phyloP scores from a whole-genome alignment of 2,888 invertebrate species.

The Chalcis sispes region DNA sequence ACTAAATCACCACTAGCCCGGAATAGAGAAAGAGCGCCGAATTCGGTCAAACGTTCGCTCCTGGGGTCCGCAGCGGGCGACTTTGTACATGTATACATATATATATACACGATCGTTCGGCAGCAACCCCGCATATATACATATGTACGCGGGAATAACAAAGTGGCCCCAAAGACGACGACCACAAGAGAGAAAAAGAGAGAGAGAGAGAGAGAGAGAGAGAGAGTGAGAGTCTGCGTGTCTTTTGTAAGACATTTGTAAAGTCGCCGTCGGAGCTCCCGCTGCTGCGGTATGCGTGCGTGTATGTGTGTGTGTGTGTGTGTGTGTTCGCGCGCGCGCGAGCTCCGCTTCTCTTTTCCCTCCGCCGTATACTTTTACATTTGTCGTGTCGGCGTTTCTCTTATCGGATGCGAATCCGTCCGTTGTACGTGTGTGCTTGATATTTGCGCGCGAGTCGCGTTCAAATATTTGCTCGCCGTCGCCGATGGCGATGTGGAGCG shows the following conservation, averaged over 20 bases:
- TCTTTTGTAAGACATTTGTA: slow-evolving; percentile 75
- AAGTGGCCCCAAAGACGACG: too few relatives aligned
- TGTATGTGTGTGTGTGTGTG: too few relatives aligned
- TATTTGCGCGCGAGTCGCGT: too few relatives aligned
- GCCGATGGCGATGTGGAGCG: too few relatives aligned
- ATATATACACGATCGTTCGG: not conserved
- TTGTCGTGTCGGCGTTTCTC: not conserved
- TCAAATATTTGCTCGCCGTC: too few relatives aligned
- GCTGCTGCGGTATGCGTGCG: not conserved
- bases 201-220: too few relatives aligned
- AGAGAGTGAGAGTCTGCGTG: slow-evolving; percentile 60
- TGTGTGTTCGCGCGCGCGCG: too few relatives aligned
- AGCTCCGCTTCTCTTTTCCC: too few relatives aligned
- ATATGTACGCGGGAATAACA: slow-evolving; percentile 21
- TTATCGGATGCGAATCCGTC: too few relatives aligned
- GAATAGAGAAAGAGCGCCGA: slow-evolving; percentile 65
- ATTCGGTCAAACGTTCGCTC: slow-evolving; percentile 71
- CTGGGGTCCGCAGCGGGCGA: slow-evolving; percentile 74
- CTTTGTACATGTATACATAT: slow-evolving; percentile 50
- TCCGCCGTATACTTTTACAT: too few relatives aligned
- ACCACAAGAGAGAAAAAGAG: too few relatives aligned
- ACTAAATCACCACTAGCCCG: slow-evolving; percentile 69
- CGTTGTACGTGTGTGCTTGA: too few relatives aligned
- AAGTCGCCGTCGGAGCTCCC: slow-evolving; percentile 50
- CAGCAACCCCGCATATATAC: not conserved